Evolutionary conservation across 2,797 vertebrate species (phyloP).

Genomic region (Amblyraja radiata): DNA sequence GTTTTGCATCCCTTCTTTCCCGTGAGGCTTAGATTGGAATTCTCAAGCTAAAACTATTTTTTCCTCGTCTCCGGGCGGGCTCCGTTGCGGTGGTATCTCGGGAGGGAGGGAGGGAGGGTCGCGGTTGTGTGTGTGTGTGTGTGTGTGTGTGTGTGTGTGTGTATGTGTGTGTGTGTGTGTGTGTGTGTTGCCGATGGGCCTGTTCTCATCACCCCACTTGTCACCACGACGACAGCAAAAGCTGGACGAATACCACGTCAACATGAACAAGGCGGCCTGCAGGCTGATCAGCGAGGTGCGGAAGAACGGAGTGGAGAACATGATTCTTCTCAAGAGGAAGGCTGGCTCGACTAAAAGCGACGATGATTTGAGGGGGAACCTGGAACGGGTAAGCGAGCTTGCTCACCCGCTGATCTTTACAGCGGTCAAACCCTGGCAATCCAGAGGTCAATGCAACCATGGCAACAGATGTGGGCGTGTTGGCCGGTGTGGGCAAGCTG

Average conservation of each 20-base stretch:
- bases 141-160: no score
- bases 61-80: no score
- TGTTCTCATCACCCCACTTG: neutral
- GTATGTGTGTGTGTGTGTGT: no score
- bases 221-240: constrained; percentile 51
- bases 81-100: no score
- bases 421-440: neutral
- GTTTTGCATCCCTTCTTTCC: no score
- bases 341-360: constrained; percentile 52
- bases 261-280: constrained; percentile 56
- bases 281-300: constrained; percentile 58
- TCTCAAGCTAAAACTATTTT: no score
- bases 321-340: constrained; percentile 59
- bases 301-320: constrained; percentile 53
- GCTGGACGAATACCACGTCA: constrained; percentile 53
- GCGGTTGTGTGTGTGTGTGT: no score
- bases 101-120: no score
- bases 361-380: constrained; percentile 45
- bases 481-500: no score
- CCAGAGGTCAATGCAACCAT: neutral
- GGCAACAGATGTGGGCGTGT: no score
- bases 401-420: neutral
- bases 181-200: neutral
- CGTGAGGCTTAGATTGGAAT: no score
- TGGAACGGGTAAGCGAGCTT: constrained; percentile 49